A percentile compares a stretch with the other conserved stretches of the same genome.
These are phyloP conservation scores for Columba guinea DNA, from an alignment of 2,797 vertebrate genomes.

Conservation along the genomic window DNA sequence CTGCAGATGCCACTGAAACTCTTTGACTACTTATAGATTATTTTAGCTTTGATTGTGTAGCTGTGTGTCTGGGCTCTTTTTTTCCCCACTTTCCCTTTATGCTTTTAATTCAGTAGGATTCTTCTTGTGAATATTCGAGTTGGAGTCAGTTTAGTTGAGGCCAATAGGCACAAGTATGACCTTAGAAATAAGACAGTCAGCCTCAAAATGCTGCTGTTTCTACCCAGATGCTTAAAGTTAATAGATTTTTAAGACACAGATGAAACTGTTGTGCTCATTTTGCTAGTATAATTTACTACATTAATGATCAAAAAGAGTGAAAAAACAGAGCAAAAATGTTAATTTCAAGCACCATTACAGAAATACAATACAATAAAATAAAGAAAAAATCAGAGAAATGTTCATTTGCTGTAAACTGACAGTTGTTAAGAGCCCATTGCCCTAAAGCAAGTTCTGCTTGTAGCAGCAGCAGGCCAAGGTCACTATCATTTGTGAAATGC, in stretches of 20 bases:
- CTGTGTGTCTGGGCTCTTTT: not conserved
- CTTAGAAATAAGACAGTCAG: not conserved
- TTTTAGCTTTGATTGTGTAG: conserved; percentile 19
- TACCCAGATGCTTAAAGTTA: not conserved
- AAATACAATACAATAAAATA: conserved; percentile 60
- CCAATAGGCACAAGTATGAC: conserved; percentile 26
- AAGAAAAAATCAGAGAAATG: conserved; percentile 32
- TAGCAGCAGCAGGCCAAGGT: conserved; percentile 19
- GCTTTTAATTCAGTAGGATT: conserved; percentile 47
- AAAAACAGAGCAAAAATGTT: conserved; percentile 37
- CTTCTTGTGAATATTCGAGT: not conserved
- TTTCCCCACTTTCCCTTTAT: not conserved
- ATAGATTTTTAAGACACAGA: conserved; percentile 37
- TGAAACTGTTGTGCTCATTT: conserved; percentile 13
- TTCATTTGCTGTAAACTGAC: conserved; percentile 46
- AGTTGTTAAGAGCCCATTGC: conserved; percentile 46
- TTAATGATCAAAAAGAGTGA: conserved; percentile 42
- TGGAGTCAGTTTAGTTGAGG: not conserved
- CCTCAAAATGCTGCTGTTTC: not conserved
- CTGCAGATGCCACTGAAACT: not conserved
- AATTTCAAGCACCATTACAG: conserved; percentile 68
- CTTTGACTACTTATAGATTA: conserved; percentile 11
- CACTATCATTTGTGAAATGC: conserved; percentile 40
- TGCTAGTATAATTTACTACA: conserved; percentile 49
- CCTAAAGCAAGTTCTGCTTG: conserved; percentile 37